Evolutionary conservation across 2,888 invertebrate genomes (phyloP), one percentile per base, ranked within the genome.

Genomic region (Chymomyza caudatula): DNA sequence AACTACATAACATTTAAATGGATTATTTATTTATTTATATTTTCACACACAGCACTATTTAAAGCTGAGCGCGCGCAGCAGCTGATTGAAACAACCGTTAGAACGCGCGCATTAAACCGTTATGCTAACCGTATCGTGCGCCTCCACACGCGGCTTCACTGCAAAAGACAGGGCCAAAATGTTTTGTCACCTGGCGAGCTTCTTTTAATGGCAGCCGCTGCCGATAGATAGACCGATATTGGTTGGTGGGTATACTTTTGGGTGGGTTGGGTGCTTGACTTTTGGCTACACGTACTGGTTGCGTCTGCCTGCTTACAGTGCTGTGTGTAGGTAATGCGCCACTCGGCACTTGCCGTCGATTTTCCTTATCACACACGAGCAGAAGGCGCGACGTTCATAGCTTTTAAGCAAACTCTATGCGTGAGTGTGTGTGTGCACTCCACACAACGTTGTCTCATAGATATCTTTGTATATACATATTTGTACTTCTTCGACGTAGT

Each of bases 371-470:
- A 76, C 69, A 52, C n/a, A 29, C 67, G 47, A 73, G 63, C 67
- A 51, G 73, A 73, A 70, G 53, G 64, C 70, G 67, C 71, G 73
- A 73, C 71, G 68, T 68, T 80, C 65, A 78, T 37, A 11, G 29
- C 29, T 25, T 25, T 25, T 25, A 25, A 25, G 25, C 25, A 25
- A 25, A 25, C 25, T 37, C 29, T 37, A 37, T 37, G 11, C 29
- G 37, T 53, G 19, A 17, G 4, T 47, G 43, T 19, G 6, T 42
- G 15, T 42, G 20, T 55, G 54, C 23, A 11, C 29, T 53, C 53
- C 23, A n/a, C 8, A 25, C 25, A 25, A 25, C 53, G 25, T 19
- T 51, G 51, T 51, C 51, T 51, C 51, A 20, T 11, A 19, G 13
- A 11, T 52, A 52, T 52, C 15, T 54, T 22, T 23, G 13, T 29